Conservation (phyloP, 2,797 vertebrate genomes). For the Avahi laniger region DNA sequence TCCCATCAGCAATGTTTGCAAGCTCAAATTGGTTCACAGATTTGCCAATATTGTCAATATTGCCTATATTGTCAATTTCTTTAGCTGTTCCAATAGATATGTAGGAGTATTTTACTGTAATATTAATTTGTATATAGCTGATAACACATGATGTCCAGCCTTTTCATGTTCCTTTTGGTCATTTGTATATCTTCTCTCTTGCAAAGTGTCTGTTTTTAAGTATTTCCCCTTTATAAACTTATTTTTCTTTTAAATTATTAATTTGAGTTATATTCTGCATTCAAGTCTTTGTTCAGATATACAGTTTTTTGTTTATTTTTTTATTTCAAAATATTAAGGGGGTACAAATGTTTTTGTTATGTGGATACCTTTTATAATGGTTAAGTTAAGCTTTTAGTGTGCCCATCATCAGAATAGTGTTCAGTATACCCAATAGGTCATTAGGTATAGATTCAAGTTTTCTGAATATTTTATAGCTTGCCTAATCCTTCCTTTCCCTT, state of each 20-base stretch:
- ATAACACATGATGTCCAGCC: accelerated
- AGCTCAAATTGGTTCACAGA: not conserved
- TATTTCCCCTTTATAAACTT: not conserved
- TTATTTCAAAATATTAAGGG: not conserved
- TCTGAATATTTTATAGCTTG: not conserved
- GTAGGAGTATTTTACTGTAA: not conserved
- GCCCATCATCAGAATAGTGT: not conserved
- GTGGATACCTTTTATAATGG: not conserved
- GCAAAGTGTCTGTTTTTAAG: not conserved
- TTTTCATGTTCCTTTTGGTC: not conserved
- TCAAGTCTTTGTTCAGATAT: not conserved
- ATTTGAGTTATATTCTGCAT: not conserved
- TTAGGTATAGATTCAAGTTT: not conserved
- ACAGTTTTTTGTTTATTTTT: not conserved
- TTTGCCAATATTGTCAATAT: not conserved
- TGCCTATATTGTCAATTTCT: not conserved
- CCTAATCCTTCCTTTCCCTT: not conserved
- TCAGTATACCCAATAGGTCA: not conserved
- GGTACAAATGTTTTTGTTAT: not conserved
- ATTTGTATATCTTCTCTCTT: not conserved
- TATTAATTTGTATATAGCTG: not conserved
- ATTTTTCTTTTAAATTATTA: not conserved
- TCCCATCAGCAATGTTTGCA: accelerated
- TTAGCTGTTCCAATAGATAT: not conserved
- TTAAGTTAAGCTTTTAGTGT: not conserved